Evolutionary conservation across 2,888 invertebrate genomes (phyloP).

Genomic region (Dioctria linearis): DNA sequence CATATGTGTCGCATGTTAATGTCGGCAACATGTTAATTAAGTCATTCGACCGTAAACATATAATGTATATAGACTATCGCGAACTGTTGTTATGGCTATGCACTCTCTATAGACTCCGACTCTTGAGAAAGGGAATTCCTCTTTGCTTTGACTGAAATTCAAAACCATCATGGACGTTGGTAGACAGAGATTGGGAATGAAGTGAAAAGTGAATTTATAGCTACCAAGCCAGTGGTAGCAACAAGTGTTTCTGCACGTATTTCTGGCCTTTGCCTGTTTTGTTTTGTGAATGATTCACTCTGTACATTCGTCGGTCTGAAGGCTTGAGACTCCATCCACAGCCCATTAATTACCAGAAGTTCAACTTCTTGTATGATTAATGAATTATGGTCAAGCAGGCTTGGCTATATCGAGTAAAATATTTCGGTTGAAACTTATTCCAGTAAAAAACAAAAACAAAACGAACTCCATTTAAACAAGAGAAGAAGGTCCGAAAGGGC

Average conservation of each 20-base stretch:
- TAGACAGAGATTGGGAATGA: slow-evolving; percentile 1
- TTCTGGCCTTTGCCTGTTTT: too few relatives aligned
- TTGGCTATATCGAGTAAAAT: neutral
- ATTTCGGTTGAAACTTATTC: neutral
- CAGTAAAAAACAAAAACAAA: neutral
- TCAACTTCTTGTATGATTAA: slow-evolving; percentile 33
- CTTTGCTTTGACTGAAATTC: slow-evolving; percentile 1
- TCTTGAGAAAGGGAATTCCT: too few relatives aligned
- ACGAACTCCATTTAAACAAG: neutral
- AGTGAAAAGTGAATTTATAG: slow-evolving; percentile 40
- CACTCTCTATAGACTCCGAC: neutral
- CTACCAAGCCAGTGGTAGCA: neutral
- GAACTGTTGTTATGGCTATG: neutral
- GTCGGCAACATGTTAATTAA: slow-evolving; percentile 56
- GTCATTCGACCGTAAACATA: slow-evolving; percentile 47
- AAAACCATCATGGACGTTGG: neutral
- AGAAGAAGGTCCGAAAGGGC: neutral
- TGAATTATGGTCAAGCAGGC: slow-evolving; percentile 21
- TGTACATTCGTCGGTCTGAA: too few relatives aligned
- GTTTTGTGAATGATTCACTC: too few relatives aligned
- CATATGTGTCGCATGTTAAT: slow-evolving; percentile 53
- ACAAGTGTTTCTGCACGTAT: slow-evolving; percentile 38
- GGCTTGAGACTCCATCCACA: neutral
- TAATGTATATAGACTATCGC: neutral
- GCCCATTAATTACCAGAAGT: slow-evolving; percentile 44